phyloP scores from a whole-genome alignment of 2,888 invertebrate genomes.

The Scrobipalpa costella region DNA sequence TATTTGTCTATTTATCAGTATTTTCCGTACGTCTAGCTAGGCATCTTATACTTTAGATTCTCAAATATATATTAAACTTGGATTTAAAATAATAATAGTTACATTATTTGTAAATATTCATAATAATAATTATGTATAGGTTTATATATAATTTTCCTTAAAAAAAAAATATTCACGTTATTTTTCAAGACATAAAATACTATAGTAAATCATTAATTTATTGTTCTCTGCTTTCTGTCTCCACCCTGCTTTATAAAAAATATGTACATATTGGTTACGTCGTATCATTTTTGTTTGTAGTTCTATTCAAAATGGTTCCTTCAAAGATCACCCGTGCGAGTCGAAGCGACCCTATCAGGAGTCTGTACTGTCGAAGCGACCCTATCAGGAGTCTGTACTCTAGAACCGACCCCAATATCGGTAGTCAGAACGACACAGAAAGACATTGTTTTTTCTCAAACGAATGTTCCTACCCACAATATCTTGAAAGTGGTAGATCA shows the following conservation, averaged over 20 bases:
- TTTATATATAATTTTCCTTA: too few relatives aligned
- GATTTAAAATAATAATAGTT: too few relatives aligned
- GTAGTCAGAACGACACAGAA: slow-evolving; percentile 69
- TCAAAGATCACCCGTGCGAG: slow-evolving; percentile 78
- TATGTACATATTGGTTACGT: slow-evolving; percentile 79
- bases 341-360: slow-evolving; percentile 78
- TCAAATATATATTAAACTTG: too few relatives aligned
- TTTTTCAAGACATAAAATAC: background rate
- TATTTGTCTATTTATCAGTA: background rate
- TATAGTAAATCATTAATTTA: background rate
- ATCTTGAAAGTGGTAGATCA: slow-evolving; percentile 78
- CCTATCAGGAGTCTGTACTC: slow-evolving; percentile 70
- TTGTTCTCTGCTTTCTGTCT: background rate
- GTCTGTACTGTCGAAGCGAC: slow-evolving; percentile 54
- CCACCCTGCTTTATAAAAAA: slow-evolving; percentile 65
- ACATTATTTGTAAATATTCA: too few relatives aligned
- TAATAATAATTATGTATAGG: too few relatives aligned
- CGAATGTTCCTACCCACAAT: slow-evolving; percentile 75
- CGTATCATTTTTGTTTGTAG: slow-evolving; percentile 81
- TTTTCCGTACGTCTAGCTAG: too few relatives aligned
- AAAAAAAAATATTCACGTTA: too few relatives aligned
- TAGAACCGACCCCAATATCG: slow-evolving; percentile 49
- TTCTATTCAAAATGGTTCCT: slow-evolving; percentile 81
- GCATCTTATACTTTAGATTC: too few relatives aligned
- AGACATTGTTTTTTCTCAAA: slow-evolving; percentile 81